These are phyloP conservation scores for Daubentonia madagascariensis DNA, from an alignment of 2,113 vertebrate species.

Conservation along the genomic window DNA sequence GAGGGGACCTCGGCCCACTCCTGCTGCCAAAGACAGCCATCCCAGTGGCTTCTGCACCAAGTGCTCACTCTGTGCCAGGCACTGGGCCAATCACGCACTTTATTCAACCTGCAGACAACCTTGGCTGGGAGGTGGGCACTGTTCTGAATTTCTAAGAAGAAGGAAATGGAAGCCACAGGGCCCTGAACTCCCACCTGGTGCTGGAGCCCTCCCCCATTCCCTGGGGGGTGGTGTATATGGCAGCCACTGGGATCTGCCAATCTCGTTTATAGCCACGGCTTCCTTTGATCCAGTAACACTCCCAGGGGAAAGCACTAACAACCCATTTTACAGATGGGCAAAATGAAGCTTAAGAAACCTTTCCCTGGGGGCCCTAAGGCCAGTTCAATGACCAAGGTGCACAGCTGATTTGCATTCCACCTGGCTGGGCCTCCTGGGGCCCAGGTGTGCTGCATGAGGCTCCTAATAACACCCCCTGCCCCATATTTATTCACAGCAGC, in stretches of 20 bases:
- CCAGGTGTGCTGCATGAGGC: neutral
- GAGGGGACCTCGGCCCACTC: neutral
- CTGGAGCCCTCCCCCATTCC: neutral
- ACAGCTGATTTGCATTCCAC: neutral
- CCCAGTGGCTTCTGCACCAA: neutral
- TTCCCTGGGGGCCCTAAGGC: neutral
- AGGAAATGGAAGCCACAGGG: neutral
- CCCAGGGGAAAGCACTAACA: neutral
- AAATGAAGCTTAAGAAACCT: neutral
- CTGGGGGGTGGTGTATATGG: neutral
- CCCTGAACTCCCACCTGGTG: neutral
- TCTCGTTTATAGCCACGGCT: neutral
- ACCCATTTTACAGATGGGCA: neutral
- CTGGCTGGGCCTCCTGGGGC: neutral
- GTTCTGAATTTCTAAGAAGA: neutral
- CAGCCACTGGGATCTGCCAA: neutral
- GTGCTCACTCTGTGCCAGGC: neutral
- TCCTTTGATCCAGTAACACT: neutral
- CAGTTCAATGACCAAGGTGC: neutral
- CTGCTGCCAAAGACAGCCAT: neutral
- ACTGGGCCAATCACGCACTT: neutral
- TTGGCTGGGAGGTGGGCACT: neutral
- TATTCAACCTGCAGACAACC: neutral
- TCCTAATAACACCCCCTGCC: neutral
- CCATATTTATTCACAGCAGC: neutral